Base-by-base conservation (phyloP, 2,797 vertebrate species). In the Acrossocheilus wenchowensis region DNA sequence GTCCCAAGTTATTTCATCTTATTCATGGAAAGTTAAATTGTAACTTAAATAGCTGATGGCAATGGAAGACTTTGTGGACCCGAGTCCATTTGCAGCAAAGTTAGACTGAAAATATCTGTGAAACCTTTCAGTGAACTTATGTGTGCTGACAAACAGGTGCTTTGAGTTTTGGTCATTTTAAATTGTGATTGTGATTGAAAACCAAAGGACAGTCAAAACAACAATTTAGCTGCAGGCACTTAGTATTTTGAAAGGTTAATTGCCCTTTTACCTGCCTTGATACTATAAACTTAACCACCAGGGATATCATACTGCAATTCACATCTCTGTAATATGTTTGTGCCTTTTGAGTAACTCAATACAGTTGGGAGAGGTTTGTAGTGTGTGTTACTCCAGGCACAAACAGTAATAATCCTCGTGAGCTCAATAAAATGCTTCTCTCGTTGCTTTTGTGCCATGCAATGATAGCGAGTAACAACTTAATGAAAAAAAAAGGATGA, bases 391-490 rank as follows among this genome's bases (percentile, higher is more conserved):
- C 69, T 74, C 17, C 11, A 62, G 69, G 41, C 50, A 39, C 48
- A 82, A 84, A 84, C 73, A 77, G 73, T 39, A 84, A 77, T 75
- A 84, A 84, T 84, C 69, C 72, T 62, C 0, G 43, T 66, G 57
- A 77, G 21, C 57, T 75, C 30, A 83, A 50, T 62, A 64, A 83
- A 84, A 34, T 19, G 82, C 43, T 39, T 52, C 43, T 50, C 54
- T 39, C 14, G 1, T 77, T 84, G 60, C 26, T 68, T 66, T 68
- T 23, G 30, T 83, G 43, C 69, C 50, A 50, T 8, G 1, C 43
- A 60, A 74, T 62, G 39, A 74, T 39, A 57, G n/a, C 4, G 6
- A 72, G 36, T 83, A 66, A 83, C 54, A 75, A 36, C 41, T 82
- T 54, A 19, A 74, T 48, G 19, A 21, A 62, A 83, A 78, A 78